A percentile compares a stretch with the other conserved stretches of the same genome.
Conservation (phyloP, 2,888 invertebrate species). For the Amphipoea lucens region DNA sequence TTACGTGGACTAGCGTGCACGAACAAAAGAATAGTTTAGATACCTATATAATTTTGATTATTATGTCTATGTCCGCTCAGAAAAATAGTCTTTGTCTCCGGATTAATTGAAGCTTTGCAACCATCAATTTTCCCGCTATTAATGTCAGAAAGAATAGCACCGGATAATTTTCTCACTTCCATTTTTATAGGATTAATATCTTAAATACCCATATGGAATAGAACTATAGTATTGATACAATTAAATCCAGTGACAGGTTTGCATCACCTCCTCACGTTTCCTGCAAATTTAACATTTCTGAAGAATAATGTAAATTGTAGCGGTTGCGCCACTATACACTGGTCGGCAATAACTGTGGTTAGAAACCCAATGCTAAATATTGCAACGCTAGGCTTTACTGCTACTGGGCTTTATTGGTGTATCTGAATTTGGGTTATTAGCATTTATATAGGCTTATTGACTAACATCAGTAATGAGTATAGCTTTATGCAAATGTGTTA, state of each 20-base stretch:
- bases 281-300: constrained; percentile 57
- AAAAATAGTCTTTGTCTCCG: constrained; percentile 38
- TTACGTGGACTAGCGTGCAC: constrained; percentile 43
- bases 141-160: constrained; percentile 12
- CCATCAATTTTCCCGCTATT: constrained; percentile 4
- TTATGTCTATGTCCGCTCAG: constrained; percentile 20
- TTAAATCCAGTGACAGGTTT: constrained; percentile 42
- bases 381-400: constrained; percentile 51
- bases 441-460: constrained; percentile 30
- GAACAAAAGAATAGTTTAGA: constrained; percentile 50
- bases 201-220: background rate
- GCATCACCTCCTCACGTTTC: constrained; percentile 56
- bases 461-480: constrained; percentile 17
- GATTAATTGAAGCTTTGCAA: constrained; percentile 28
- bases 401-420: constrained; percentile 31
- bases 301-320: constrained; percentile 51
- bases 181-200: constrained; percentile 28
- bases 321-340: constrained; percentile 50
- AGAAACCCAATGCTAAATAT: constrained; percentile 67
- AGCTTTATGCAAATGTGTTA: constrained; percentile 28
- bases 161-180: background rate
- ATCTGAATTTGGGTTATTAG: constrained; percentile 43
- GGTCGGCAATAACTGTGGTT: constrained; percentile 68
- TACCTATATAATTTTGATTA: constrained; percentile 46
- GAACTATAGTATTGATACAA: constrained; percentile 8